These are phyloP conservation scores for Actinia tenebrosa DNA, from an alignment of 64 coral and sea anemone genomes.

Conservation along the genomic window DNA sequence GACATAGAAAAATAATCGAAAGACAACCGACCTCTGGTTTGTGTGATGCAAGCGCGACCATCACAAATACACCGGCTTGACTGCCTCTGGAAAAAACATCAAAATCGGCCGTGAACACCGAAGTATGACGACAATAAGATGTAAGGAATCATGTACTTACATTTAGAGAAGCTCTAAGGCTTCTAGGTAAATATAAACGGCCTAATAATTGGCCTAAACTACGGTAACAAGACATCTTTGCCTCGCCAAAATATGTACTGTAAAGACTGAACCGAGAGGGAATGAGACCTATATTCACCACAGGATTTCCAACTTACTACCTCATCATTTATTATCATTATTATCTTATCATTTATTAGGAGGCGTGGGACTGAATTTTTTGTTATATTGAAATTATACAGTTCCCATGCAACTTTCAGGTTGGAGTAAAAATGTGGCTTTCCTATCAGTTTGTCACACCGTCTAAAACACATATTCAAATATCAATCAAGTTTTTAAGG, in stretches of 20 bases:
- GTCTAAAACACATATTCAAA: no score
- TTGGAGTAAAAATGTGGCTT: no score
- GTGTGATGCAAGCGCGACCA: background rate
- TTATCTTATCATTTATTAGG: background rate
- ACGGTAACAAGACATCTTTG: slow-evolving; percentile 49
- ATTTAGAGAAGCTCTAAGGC: background rate
- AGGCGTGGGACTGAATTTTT: background rate
- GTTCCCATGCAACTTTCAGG: no score
- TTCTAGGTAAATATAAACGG: slow-evolving; percentile 36
- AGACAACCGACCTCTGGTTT: background rate
- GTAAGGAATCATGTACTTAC: slow-evolving; percentile 26
- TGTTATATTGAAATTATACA: no score
- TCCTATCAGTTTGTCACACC: no score
- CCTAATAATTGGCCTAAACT: slow-evolving; percentile 49
- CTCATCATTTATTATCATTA: background rate
- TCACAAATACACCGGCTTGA: slow-evolving; percentile 14
- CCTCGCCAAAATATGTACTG: background rate
- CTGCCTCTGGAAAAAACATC: slow-evolving; percentile 13
- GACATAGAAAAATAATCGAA: background rate
- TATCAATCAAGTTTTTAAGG: no score
- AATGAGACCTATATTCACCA: background rate
- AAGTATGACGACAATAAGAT: background rate
- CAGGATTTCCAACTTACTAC: background rate
- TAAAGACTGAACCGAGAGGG: background rate
- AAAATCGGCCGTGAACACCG: background rate